Conservation (phyloP, 1,140 invertebrate genomes). For the Drosophila erecta region DNA sequence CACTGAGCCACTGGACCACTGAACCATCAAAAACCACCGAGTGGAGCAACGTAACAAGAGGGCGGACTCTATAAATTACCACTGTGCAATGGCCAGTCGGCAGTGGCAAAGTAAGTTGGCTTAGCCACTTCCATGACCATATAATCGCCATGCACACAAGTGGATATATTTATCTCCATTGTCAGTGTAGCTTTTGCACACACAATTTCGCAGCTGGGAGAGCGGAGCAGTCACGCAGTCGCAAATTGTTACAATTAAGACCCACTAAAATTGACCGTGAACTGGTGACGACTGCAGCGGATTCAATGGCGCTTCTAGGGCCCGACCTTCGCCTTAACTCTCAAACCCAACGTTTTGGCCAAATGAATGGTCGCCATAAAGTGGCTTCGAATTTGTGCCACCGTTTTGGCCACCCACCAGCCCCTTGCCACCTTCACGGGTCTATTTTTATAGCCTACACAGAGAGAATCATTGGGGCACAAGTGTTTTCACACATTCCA, state of each 20-base stretch:
- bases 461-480: not conserved
- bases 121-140: slow-evolving; percentile 6
- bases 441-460: slow-evolving; percentile 35
- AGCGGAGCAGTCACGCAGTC: slow-evolving; percentile 34
- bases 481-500: not conserved
- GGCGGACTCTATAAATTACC: slow-evolving; percentile 53
- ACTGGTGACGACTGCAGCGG: slow-evolving; percentile 45
- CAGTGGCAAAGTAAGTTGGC: slow-evolving; percentile 6
- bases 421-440: slow-evolving; percentile 18
- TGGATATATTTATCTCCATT: slow-evolving; percentile 28
- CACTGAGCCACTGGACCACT: slow-evolving; percentile 21
- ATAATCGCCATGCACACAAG: slow-evolving; percentile 19
- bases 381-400: slow-evolving; percentile 63
- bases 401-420: slow-evolving; percentile 37
- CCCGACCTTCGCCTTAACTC: slow-evolving; percentile 64
- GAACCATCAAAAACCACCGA: slow-evolving; percentile 9
- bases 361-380: slow-evolving; percentile 59
- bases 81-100: slow-evolving; percentile 37
- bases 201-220: slow-evolving; percentile 40
- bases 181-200: slow-evolving; percentile 44
- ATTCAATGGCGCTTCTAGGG: slow-evolving; percentile 6
- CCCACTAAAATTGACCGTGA: slow-evolving; percentile 57
- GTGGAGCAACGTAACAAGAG: slow-evolving; percentile 50
- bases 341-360: slow-evolving; percentile 35
- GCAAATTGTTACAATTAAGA: slow-evolving; percentile 50